Evolutionary conservation across 2,797 vertebrate species (phyloP).

Genomic region (Naso thynnoides): DNA sequence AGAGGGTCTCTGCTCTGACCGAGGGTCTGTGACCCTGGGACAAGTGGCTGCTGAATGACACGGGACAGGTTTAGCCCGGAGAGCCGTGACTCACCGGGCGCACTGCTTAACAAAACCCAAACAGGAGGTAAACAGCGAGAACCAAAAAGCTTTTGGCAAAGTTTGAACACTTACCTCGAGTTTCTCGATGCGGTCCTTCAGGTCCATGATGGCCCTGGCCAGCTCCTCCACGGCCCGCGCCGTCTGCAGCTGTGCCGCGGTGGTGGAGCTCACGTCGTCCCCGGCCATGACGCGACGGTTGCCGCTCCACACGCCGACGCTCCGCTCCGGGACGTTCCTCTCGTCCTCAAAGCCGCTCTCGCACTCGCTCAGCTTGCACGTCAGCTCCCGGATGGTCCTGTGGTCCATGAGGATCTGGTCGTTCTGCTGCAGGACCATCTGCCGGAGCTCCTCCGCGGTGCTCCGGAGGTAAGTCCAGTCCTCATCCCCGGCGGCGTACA

Average conservation of each 20-base stretch:
- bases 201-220: conserved; percentile 92
- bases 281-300: conserved; percentile 89
- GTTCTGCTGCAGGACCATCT: conserved; percentile 93
- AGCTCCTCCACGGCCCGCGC: conserved; percentile 91
- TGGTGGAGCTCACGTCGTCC: conserved; percentile 84
- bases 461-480: conserved; percentile 89
- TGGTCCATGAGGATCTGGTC: conserved; percentile 94
- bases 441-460: conserved; percentile 92
- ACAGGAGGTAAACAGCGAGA: conserved; percentile 29
- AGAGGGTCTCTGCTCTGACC: neutral
- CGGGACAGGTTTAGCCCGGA: neutral
- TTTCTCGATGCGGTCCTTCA: conserved; percentile 96
- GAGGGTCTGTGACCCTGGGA: neutral
- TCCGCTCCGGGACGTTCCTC: conserved; percentile 80
- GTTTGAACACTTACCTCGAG: conserved; percentile 88
- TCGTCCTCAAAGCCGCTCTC: conserved; percentile 91
- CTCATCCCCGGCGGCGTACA: conserved; percentile 75
- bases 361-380: conserved; percentile 93
- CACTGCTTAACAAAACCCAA: conserved; percentile 29
- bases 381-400: conserved; percentile 94
- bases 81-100: conserved; percentile 3
- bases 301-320: conserved; percentile 86
- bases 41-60: neutral
- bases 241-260: conserved; percentile 85
- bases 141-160: conserved; percentile 40